phyloP scores from a whole-genome alignment of 1,140 invertebrate genomes.

The Pararge aegeria region DNA sequence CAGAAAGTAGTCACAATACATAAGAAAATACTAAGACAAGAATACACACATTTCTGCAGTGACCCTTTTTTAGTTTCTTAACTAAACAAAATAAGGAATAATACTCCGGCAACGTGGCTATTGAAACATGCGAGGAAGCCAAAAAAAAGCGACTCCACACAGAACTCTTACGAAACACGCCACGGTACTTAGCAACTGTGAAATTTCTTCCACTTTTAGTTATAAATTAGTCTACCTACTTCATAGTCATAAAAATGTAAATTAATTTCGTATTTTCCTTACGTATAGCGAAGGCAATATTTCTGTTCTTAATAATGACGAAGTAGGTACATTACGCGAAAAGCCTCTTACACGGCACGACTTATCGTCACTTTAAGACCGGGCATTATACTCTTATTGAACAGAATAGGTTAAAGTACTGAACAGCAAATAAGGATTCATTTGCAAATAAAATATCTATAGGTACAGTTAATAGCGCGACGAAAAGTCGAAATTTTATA shows the following conservation, averaged over 20 bases:
- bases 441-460: too few species aligned
- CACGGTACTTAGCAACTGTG: conserved; percentile 13
- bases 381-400: too few species aligned
- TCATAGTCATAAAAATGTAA: conserved; percentile 12
- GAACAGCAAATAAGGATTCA: too few species aligned
- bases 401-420: too few species aligned
- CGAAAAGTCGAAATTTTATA: too few species aligned
- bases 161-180: conserved; percentile 23
- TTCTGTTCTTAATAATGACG: conserved; percentile 4
- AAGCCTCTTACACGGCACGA: neutral
- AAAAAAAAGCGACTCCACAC: conserved; percentile 10
- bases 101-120: conserved; percentile 6
- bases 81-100: neutral
- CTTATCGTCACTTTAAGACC: too few species aligned
- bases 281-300: conserved; percentile 7
- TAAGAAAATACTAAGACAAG: too few species aligned
- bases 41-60: too few species aligned
- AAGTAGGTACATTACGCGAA: neutral
- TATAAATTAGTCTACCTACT: conserved; percentile 15
- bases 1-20: too few species aligned
- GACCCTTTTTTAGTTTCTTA: too few species aligned
- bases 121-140: conserved; percentile 23
- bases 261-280: conserved; percentile 12
- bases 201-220: conserved; percentile 14
- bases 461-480: too few species aligned